Conservation (phyloP, 2,797 vertebrate species). For the Notolabrus celidotus region DNA sequence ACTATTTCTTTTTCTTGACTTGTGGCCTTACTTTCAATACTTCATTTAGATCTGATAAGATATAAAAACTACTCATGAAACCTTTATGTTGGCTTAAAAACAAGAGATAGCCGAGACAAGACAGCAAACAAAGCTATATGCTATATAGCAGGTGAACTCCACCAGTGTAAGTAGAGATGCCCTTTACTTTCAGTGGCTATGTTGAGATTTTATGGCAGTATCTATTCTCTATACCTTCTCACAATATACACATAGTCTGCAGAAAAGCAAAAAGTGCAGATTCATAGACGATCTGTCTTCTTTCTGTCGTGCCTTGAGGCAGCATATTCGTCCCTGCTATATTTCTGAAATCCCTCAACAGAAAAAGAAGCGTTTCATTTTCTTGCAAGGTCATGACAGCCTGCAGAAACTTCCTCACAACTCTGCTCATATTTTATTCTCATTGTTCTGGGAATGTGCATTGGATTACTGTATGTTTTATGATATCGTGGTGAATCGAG, state of each 20-base stretch:
- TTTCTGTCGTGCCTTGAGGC: constrained; percentile 31
- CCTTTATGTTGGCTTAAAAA: too few species aligned
- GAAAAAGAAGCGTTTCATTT: constrained; percentile 29
- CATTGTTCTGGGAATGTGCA: constrained; percentile 14
- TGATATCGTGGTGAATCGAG: constrained; percentile 9
- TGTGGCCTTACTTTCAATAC: too few species aligned
- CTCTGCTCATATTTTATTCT: constrained; percentile 35
- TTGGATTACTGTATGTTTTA: neutral
- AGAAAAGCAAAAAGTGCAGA: constrained; percentile 18
- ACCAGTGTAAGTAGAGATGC: too few species aligned
- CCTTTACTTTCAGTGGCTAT: neutral
- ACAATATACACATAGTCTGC: constrained; percentile 13
- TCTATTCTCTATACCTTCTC: neutral
- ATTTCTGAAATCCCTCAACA: constrained; percentile 16
- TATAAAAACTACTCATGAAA: too few species aligned
- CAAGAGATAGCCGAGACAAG: too few species aligned
- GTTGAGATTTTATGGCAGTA: neutral
- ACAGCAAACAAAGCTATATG: too few species aligned
- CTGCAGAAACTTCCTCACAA: constrained; percentile 28
- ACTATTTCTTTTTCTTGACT: too few species aligned
- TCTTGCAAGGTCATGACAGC: constrained; percentile 24
- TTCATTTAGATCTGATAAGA: too few species aligned
- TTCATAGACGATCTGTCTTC: constrained; percentile 37
- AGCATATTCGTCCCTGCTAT: constrained; percentile 12
- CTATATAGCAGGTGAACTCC: too few species aligned